Conservation (phyloP, 2,113 vertebrate genomes). For the Holacanthus passer region DNA sequence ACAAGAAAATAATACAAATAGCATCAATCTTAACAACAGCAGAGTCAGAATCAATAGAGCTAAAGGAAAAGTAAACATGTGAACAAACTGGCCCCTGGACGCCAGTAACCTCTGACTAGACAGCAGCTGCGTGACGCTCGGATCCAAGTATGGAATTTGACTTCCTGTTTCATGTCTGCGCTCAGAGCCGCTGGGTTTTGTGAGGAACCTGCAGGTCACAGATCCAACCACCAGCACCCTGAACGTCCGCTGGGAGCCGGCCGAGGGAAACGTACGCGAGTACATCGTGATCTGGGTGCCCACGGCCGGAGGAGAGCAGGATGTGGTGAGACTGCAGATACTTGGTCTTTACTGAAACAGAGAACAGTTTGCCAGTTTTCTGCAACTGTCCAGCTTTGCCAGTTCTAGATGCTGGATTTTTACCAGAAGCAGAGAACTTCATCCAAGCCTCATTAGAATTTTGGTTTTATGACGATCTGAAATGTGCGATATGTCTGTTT, state of each 20-base stretch:
- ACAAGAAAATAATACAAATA: not conserved
- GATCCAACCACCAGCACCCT: slow-evolving; percentile 95
- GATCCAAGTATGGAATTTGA: not conserved
- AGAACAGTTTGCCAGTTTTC: slow-evolving; percentile 2
- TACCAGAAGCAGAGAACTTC: slow-evolving; percentile 4
- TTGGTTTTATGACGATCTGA: slow-evolving; percentile 3
- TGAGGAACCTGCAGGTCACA: slow-evolving; percentile 91
- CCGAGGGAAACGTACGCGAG: slow-evolving; percentile 92
- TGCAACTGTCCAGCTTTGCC: not conserved
- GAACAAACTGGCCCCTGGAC: slow-evolving; percentile 14
- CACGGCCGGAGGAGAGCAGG: slow-evolving; percentile 85
- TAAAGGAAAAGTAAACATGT: not conserved
- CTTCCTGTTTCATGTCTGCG: slow-evolving; percentile 13
- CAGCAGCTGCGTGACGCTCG: slow-evolving; percentile 19
- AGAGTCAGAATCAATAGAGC: not conserved
- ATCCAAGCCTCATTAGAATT: slow-evolving; percentile 8
- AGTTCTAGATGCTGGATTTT: slow-evolving; percentile 40
- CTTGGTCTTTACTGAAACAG: not conserved
- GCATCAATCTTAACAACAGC: not conserved
- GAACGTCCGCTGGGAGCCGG: slow-evolving; percentile 93
- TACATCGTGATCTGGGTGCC: slow-evolving; percentile 91
- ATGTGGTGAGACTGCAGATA: slow-evolving; percentile 81
- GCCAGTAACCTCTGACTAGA: slow-evolving; percentile 11
- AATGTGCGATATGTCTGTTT: slow-evolving; percentile 11
- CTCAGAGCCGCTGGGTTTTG: slow-evolving; percentile 90